Base-by-base conservation (phyloP, 2,113 vertebrate genomes). In the Phocoena sinus region DNA sequence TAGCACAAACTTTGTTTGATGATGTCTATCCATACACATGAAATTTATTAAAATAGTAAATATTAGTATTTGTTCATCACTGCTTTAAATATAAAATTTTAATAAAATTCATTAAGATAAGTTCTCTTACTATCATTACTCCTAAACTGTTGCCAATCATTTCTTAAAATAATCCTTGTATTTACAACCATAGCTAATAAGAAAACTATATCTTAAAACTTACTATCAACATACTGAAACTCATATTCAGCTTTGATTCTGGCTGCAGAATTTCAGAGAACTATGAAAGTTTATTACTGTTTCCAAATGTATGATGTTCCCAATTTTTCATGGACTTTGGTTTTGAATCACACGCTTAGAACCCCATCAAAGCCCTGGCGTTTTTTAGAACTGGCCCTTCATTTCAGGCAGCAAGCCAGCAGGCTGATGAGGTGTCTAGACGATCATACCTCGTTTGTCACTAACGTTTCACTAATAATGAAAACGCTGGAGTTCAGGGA, bases 381-480 rank as follows among this genome's bases (percentile, higher is more conserved):
- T 62, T 97, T 97, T 91, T 97, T 85, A 91, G 68, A 89, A 62
- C 12, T 56, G 50, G 20, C 18, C 80, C 62, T 93, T 88, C 67
- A 67, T 53, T 91, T 76, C 20, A 68, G 53, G 71, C 53, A 82
- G 25, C 26, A 73, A 85, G 62, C 65, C 77, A 71, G 71, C 44
- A 90, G 38, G 25, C 74, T 96, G 91, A 97, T 86, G 77, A 95
- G 97, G n/a, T 95, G 53, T 97, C 93, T 88, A 91, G 70, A 96
- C 47, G 0, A 89, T 94, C 93, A 98, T 89, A 91, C 20, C 56
- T 93, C 95, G 94, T 97, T 96, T 97, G 93, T 96, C 94, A 95
- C 65, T 41, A 95, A 73, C 85, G 73, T 94, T 94, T 93, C 95
- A 93, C 47, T 91, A 77, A 88, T 97, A 92, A 97, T 82, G 96